Conservation (phyloP, 2,888 invertebrate genomes). For the Crocallis elinguaria region DNA sequence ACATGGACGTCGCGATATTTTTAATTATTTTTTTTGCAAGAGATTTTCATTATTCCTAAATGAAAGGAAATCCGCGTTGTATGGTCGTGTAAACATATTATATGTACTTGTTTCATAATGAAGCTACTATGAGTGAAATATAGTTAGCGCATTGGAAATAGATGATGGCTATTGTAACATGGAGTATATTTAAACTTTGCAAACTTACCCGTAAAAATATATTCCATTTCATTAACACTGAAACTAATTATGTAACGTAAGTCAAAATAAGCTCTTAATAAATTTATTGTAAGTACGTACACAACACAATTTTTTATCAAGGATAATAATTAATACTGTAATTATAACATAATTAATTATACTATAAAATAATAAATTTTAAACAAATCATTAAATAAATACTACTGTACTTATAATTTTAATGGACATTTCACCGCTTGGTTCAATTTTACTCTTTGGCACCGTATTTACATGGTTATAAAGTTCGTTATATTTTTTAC, state of each 20-base stretch:
- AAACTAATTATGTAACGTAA: not conserved
- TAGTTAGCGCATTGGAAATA: conserved; percentile 1
- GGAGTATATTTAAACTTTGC: not conserved
- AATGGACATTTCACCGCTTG: conserved; percentile 2
- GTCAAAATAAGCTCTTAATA: not conserved
- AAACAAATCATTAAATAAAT: too few species aligned
- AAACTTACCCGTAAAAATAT: conserved; percentile 5
- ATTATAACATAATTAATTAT: not conserved
- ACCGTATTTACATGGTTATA: conserved; percentile 4
- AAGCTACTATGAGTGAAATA: not conserved
- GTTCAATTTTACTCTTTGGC: conserved; percentile 8
- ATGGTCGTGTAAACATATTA: not conserved
- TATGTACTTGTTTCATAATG: too few species aligned
- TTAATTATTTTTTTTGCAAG: not conserved
- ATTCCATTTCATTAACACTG: not conserved
- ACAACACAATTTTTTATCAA: too few species aligned
- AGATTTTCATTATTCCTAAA: not conserved
- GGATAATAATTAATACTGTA: not conserved
- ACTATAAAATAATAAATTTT: too few species aligned
- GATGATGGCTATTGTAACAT: not conserved
- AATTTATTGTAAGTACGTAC: not conserved
- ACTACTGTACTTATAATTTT: too few species aligned
- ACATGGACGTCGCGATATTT: not conserved
- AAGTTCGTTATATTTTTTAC: not conserved
- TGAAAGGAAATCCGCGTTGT: not conserved